Conservation (phyloP, 2,797 vertebrate genomes). For the Oreortyx pictus region DNA sequence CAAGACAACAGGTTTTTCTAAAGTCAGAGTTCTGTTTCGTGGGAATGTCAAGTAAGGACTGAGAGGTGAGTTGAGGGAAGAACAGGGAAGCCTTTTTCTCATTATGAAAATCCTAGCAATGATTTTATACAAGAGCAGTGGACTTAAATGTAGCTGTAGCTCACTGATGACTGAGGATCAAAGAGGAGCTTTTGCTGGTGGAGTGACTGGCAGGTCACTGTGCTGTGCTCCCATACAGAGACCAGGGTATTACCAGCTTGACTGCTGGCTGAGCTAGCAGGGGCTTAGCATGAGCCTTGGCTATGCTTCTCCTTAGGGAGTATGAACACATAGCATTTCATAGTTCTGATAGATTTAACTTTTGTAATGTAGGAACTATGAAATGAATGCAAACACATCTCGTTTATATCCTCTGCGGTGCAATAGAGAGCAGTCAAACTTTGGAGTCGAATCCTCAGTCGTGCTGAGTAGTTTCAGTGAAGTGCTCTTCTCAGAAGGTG, state of each 20-base stretch:
- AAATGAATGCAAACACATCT: neutral
- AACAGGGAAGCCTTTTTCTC: neutral
- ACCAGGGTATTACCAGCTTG: neutral
- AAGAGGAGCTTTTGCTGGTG: neutral
- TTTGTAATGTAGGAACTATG: neutral
- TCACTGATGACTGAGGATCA: neutral
- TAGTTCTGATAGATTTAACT: neutral
- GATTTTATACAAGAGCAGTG: neutral
- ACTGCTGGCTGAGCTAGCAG: neutral
- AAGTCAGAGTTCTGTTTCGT: slow-evolving; percentile 10
- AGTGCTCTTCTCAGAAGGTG: neutral
- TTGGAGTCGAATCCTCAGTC: neutral
- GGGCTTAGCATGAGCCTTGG: neutral
- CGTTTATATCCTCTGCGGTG: neutral
- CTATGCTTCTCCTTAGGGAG: neutral
- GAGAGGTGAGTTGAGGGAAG: neutral
- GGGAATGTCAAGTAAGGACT: slow-evolving; percentile 14
- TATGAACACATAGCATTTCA: neutral
- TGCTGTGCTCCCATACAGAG: neutral
- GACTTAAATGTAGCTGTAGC: neutral
- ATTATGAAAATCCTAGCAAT: neutral
- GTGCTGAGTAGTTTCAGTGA: neutral
- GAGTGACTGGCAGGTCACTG: neutral
- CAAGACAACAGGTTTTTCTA: slow-evolving; percentile 12
- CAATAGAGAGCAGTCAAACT: neutral